Evolutionary conservation across 2,888 invertebrate genomes (phyloP), one percentile per base, ranked within the genome.

Genomic region (Chrysodeixis includens): DNA sequence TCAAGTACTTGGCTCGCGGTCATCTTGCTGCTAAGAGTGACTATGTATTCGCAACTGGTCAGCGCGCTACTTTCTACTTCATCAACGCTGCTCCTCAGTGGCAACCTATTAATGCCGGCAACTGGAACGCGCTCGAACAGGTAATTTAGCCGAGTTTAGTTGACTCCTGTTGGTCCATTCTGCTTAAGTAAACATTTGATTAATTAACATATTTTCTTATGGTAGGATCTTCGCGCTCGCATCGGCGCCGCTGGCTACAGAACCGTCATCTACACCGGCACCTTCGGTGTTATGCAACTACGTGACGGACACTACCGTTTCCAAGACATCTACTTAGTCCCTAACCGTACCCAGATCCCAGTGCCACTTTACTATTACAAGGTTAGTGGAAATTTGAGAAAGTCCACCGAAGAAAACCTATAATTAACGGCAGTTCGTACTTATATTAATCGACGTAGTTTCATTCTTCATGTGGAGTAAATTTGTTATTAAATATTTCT

Each of bases 1-100:
- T 73, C 0, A 92, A 90, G 79, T 92, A 95, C 76, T 82, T 97
- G 52, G 88, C 96, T 0, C 94, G 96, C 54, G 97, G 97, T 7
- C 97, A 97, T 80, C 88, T 96, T 40, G 89, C 95, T 0, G 96
- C 97, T 1, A 96, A 96, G 83, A 95, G 94, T 3, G 97, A 97
- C 86, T 96, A 95, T 76, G 89, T 96, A n/a, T 96, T 94, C 76
- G 96, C 95, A 0, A 88, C 95, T 14, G 95, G 96, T 49, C 96
- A 97, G 78, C 88, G 93, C 1, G 87, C 96, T 0, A 95, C 96
- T 0, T 97, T 96, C 86, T 96, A 96, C 86, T 97, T 96, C 81
- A 89, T 96, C 56, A 97, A 97, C 82, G 95, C 94, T 0, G 96
- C 96, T 0, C 97, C 97, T 1, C 97, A 97, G 76, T 97, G 97